These are phyloP conservation scores for Quiscalus mexicanus DNA, from an alignment of 2,113 vertebrate genomes.

Conservation along the genomic window DNA sequence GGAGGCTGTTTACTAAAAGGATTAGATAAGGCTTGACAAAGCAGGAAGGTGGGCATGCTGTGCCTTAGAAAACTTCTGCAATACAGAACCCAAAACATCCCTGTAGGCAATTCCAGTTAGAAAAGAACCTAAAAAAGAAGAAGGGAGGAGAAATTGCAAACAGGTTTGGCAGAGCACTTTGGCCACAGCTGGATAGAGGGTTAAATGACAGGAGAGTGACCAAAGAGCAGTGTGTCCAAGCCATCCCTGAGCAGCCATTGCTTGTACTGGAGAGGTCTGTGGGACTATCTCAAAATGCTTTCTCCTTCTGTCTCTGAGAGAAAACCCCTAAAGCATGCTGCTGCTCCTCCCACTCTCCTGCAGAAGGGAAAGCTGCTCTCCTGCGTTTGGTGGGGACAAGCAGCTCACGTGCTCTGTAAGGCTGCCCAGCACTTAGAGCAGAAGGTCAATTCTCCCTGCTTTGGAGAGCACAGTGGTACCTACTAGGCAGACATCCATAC, in stretches of 20 bases:
- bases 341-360: not conserved
- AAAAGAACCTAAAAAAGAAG: not conserved
- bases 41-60: not conserved
- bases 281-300: not conserved
- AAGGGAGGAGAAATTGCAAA: not conserved
- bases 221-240: fast-evolving
- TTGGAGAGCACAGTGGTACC: not conserved
- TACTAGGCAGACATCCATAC: not conserved
- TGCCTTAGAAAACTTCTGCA: conserved; percentile 5
- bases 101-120: not conserved
- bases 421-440: not conserved
- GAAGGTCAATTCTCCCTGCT: not conserved
- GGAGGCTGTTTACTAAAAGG: conserved; percentile 15
- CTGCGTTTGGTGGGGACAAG: not conserved
- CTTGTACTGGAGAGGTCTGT: not conserved
- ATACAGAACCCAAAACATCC: not conserved
- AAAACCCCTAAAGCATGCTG: not conserved
- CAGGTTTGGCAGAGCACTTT: not conserved
- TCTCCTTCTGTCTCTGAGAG: not conserved
- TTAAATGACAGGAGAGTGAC: not conserved
- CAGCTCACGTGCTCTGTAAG: not conserved
- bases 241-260: not conserved
- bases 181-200: not conserved
- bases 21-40: conserved; percentile 37
- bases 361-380: not conserved